Base-by-base conservation (phyloP, 2,797 vertebrate species). In the Cuniculus paca region DNA sequence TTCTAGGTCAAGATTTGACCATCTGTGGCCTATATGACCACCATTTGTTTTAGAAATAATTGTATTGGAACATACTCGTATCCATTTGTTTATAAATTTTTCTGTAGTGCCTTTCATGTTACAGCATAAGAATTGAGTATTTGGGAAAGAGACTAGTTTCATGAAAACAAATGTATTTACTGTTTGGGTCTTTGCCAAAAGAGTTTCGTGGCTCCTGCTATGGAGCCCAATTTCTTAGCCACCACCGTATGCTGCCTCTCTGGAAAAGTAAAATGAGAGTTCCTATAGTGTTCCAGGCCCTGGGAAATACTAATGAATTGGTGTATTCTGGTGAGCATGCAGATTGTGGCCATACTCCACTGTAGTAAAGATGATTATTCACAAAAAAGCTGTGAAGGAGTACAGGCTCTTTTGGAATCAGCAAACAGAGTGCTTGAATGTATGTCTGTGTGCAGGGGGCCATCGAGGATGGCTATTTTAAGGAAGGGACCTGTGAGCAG, bases 221-320 rank as follows among this genome's bases (percentile, higher is more conserved):
- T 39, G 17, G 75, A 48, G 13, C 22, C 28, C 34, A 24, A 0
- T 10, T 36, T 70, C n/a, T 74, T 36, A 31, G 60, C 28, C 10
- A 31, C 58, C 17, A 22, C 1, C 6, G 34, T 31, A 0, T 0
- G 0, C 36, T 63, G 60, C 54, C 7, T 86, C 48, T 22, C 75
- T 20, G 8, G 39, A 61, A 61, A 78, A 65, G 34, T 7, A 22
- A 34, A 65, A 26, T 24, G 42, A 8, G 65, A 75, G 56, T 75
- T 28, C 10, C 22, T 24, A 0, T 0, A 2, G 34, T 0, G 2
- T 58, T 31, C 13, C 12, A 79, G 39, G 68, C 0, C 2, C n/a
- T 7, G n/a, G 74, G 80, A 75, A 45, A 28, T 31, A 5, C 39
- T 36, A n/a, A 48, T 36, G 50, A 75, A 1, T 34, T 26, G 4